phyloP scores from a whole-genome alignment of 2,113 vertebrate genomes.

The cattle (Bos taurus) region ARS-UCD2.0 NC_037333.1:19035501-19036000 shows the following conservation, averaged over 20 bases:
- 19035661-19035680: background rate
- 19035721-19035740: background rate
- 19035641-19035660: background rate
- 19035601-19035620: background rate
- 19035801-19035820: background rate
- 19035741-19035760: background rate
- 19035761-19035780: background rate
- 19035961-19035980: background rate
- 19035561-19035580: background rate
- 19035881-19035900: background rate
- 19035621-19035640: background rate
- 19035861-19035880: background rate
- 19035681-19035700: background rate
- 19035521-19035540: background rate
- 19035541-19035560: background rate
- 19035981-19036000: background rate
- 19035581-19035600: background rate
- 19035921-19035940: background rate
- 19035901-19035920: background rate
- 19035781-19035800: background rate
- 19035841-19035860: too few relatives aligned
- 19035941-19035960: background rate
- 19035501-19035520: background rate
- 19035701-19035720: background rate
- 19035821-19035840: background rate